Conservation (phyloP, 2,797 vertebrate species). For the Pristis pectinata region DNA sequence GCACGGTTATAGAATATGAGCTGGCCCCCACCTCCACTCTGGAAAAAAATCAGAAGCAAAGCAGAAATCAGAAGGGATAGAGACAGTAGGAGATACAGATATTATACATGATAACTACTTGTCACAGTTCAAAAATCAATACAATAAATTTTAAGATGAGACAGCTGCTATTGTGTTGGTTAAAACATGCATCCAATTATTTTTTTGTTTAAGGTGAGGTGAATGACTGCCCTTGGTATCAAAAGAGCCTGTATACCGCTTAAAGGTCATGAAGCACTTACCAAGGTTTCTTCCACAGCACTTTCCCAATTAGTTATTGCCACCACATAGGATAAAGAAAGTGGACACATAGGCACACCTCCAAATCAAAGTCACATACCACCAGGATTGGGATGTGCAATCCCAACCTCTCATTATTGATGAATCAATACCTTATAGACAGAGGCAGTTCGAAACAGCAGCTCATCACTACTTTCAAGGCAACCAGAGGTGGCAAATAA, state of each 20-base stretch:
- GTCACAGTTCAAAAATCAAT: background rate
- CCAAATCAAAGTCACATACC: background rate
- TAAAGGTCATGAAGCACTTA: background rate
- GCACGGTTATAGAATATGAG: constrained; percentile 76
- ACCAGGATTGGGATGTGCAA: background rate
- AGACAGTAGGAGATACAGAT: background rate
- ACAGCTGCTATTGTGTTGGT: background rate
- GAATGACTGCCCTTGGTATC: background rate
- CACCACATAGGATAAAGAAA: background rate
- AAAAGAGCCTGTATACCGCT: too few species aligned
- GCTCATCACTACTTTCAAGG: background rate
- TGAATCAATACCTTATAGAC: background rate
- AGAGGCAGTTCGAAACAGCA: background rate
- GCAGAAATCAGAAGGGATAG: background rate
- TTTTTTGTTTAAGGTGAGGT: too few species aligned
- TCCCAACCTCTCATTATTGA: background rate
- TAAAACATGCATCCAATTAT: background rate
- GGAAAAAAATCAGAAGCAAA: background rate
- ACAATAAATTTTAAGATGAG: background rate
- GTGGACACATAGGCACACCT: background rate
- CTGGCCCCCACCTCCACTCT: constrained; percentile 61
- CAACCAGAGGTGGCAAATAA: background rate
- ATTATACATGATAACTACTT: background rate
- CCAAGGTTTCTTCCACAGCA: background rate
- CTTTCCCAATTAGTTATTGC: background rate